Conservation (phyloP, 2,113 vertebrate species). For the Hyla sarda region DNA sequence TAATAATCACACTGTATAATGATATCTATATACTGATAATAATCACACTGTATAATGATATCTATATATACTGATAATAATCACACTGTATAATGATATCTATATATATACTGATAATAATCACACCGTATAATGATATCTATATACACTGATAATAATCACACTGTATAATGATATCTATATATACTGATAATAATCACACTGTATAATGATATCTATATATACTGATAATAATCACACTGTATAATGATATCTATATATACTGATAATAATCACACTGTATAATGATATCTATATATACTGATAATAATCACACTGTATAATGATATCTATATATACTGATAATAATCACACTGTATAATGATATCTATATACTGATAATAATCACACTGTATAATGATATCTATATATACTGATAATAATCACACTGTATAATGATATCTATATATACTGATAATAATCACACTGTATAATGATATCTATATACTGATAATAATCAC, state of each 20-base stretch:
- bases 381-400: no score
- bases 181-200: constrained; percentile 19
- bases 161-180: neutral
- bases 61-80: constrained; percentile 16
- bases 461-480: no score
- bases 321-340: no score
- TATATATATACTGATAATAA: no score
- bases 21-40: neutral
- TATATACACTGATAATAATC: constrained; percentile 8
- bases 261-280: neutral
- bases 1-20: no score
- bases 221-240: no score
- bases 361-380: no score
- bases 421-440: neutral
- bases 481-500: no score
- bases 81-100: neutral
- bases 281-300: neutral
- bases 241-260: neutral
- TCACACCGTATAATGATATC: neutral
- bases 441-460: no score
- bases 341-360: no score
- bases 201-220: no score
- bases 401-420: neutral
- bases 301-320: neutral
- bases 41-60: neutral